A percentile compares a stretch with the other conserved stretches of the same genome.
Conservation (phyloP, 2,888 invertebrate genomes). For the Drosophila eohydei region DNA sequence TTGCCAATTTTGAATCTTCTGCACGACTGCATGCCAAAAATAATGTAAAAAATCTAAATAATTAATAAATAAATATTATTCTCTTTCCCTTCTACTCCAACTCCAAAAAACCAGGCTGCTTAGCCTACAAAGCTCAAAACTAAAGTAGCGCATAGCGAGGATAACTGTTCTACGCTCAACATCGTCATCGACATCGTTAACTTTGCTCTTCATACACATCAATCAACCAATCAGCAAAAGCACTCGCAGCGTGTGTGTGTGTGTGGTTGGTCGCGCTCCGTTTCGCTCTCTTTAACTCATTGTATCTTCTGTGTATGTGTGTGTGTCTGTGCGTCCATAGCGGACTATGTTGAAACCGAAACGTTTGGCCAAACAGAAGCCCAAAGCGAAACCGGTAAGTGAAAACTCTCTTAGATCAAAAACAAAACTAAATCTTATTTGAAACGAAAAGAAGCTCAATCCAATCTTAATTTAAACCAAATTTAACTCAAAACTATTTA, state of each 20-base stretch:
- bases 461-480: constrained; percentile 4
- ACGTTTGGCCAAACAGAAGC: constrained; percentile 84
- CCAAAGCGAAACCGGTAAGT: constrained; percentile 85
- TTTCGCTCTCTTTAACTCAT: constrained; percentile 34
- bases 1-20: constrained; percentile 13
- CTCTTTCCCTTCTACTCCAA: constrained; percentile 26
- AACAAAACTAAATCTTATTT: constrained; percentile 9
- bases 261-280: constrained; percentile 13
- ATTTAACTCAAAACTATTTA: constrained; percentile 6
- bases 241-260: constrained; percentile 15
- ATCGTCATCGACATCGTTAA: constrained; percentile 14
- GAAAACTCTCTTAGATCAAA: constrained; percentile 16
- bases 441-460: constrained; percentile 12
- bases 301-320: constrained; percentile 66
- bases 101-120: constrained; percentile 41
- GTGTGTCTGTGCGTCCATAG: constrained; percentile 71
- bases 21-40: constrained; percentile 54
- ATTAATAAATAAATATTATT: constrained; percentile 45
- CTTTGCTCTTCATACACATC: constrained; percentile 18
- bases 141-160: constrained; percentile 41
- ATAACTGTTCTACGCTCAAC: constrained; percentile 21
- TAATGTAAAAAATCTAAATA: constrained; percentile 34
- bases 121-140: constrained; percentile 27
- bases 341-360: constrained; percentile 85
- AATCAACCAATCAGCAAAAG: constrained; percentile 16